These are phyloP conservation scores for Heliocidaris erythrogramma DNA, from an alignment of 35 echinoderm and acorn worm species.

Conservation along the genomic window DNA sequence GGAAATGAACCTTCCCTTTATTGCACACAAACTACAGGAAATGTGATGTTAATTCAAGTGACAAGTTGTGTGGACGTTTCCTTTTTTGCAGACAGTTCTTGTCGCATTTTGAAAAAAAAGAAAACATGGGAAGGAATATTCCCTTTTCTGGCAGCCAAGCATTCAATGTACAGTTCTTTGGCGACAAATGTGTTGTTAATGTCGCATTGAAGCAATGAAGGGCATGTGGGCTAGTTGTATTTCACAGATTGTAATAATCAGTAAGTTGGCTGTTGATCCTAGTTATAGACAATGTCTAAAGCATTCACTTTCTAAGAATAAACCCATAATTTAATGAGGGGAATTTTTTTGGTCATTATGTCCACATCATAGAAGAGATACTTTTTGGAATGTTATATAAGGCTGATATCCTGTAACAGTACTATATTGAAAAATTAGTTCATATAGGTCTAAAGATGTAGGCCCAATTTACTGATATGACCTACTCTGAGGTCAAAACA, in stretches of 20 bases:
- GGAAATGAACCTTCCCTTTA: background rate
- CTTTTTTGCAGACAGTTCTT: conserved; percentile 11
- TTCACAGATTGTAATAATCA: too few species aligned
- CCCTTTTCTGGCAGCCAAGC: background rate
- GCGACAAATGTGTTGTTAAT: too few species aligned
- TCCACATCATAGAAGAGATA: too few species aligned
- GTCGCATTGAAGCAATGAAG: too few species aligned
- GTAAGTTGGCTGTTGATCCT: too few species aligned
- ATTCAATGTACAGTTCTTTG: background rate
- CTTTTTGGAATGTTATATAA: too few species aligned
- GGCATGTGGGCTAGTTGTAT: too few species aligned
- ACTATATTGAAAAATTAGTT: too few species aligned
- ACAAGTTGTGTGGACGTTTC: conserved; percentile 1
- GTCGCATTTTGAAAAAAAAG: background rate
- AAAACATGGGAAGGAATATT: background rate
- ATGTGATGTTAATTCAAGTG: background rate
- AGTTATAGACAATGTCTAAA: background rate
- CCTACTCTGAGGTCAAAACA: too few species aligned
- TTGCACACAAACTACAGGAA: background rate
- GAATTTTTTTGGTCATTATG: background rate
- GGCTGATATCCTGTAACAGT: too few species aligned
- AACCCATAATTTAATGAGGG: background rate
- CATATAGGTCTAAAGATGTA: too few species aligned
- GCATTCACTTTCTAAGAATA: background rate
- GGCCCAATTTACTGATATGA: too few species aligned